Base-by-base conservation (phyloP, 2,797 vertebrate genomes). In the Xenentodon cancila region DNA sequence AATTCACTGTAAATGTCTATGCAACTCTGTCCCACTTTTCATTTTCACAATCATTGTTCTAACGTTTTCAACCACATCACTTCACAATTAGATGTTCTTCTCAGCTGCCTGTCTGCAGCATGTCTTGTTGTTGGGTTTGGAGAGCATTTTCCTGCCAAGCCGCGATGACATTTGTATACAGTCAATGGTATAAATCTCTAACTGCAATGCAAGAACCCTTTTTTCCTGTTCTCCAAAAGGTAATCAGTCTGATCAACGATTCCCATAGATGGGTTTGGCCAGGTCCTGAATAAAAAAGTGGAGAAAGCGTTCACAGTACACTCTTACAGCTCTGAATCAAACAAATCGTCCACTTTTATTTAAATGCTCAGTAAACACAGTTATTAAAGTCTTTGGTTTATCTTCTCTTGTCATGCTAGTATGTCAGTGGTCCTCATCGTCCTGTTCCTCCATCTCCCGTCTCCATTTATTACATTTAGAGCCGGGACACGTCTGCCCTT, bases 381-480 rank as follows among this genome's bases (percentile, higher is more conserved):
- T 20, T 47, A 21, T 47, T 47, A 47, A 47, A 47, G 45, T 18
- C 45, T 18, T 21, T 47, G 22, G 43, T 44, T 45, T 44, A 44
- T 56, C 22, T 56, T 56, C 22, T 56, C 21, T 27, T 45, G 45
- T 47, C 22, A 34, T 42, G n/a, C 22, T 8, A 8, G 15, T 43
- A 15, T 42, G 19, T 53, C 25, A 45, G 37, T 19, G 42, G 22
- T 21, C 21, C 27, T 34, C 17, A 34, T 49, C 44, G 57, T 59
- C 64, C 37, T 46, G 42, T 56, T 70, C 53, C 19, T 53, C 37
- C 21, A 19, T 75, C 69, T 66, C 62, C 50, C 20, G 12, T 57
- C 48, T 45, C 57, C 64, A 77, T 81, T 65, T 54, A 64, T 84
- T 80, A 78, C 8, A 7, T 84, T 82, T 79, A 84, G 62, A 62